Conservation (phyloP, 2,113 vertebrate genomes). For the Cricetomys ansorgei region DNA sequence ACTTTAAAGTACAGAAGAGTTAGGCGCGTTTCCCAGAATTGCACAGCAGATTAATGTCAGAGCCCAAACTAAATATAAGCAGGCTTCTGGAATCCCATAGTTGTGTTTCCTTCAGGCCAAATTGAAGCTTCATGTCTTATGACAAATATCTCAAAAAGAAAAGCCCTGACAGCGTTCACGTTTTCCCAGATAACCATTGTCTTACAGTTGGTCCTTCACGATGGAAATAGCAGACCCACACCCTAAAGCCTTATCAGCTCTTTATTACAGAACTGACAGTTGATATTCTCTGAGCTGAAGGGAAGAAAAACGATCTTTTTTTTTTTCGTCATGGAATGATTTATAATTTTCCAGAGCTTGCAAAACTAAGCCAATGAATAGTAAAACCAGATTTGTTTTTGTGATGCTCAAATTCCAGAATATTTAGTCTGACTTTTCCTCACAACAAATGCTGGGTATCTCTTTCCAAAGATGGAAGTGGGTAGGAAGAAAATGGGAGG, state of each 20-base stretch:
- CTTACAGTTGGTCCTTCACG: neutral
- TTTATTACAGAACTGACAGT: conserved; percentile 54
- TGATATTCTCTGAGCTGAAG: conserved; percentile 61
- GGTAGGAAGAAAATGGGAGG: neutral
- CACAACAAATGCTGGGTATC: conserved; percentile 44
- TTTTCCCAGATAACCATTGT: conserved; percentile 68
- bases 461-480: conserved; percentile 51
- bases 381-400: conserved; percentile 76
- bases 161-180: conserved; percentile 25
- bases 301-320: neutral
- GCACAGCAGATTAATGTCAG: conserved; percentile 17
- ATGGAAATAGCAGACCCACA: conserved; percentile 32
- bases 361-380: conserved; percentile 66
- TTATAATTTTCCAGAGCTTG: conserved; percentile 72
- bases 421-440: conserved; percentile 67
- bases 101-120: conserved; percentile 33
- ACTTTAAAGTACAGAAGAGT: conserved; percentile 33
- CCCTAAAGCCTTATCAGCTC: conserved; percentile 58
- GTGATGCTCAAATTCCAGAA: conserved; percentile 50
- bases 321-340: conserved; percentile 64
- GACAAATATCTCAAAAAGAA: conserved; percentile 68
- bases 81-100: conserved; percentile 1
- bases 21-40: conserved; percentile 19
- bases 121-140: conserved; percentile 48
- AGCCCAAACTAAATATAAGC: conserved; percentile 51